Percentiles rank a stretch among this genome's conserved stretches.
Conservation (phyloP, 2,113 vertebrate genomes). For the Spea multiplicata region DNA sequence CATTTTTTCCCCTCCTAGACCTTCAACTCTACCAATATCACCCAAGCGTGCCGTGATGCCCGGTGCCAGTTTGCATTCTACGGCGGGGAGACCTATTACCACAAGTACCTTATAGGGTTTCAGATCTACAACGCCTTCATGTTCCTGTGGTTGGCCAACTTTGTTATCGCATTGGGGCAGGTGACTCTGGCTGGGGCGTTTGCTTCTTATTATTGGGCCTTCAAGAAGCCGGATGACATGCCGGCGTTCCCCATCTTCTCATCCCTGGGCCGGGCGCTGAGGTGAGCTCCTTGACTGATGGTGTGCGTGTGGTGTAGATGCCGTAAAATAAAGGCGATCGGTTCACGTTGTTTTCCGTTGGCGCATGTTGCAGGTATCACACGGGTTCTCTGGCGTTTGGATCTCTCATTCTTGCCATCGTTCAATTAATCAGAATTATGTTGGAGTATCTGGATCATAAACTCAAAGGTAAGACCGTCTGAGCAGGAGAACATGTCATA, state of each 20-base stretch:
- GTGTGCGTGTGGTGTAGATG: neutral
- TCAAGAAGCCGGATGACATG: conserved; percentile 80
- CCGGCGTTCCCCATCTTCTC: conserved; percentile 85
- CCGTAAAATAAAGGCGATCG: neutral
- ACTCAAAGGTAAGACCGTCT: conserved; percentile 75
- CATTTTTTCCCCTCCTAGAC: conserved; percentile 61
- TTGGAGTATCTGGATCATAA: conserved; percentile 92
- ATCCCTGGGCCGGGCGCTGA: conserved; percentile 81
- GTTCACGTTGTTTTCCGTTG: neutral
- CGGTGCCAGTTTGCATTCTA: conserved; percentile 91
- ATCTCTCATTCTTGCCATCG: conserved; percentile 81
- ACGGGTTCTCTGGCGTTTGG: conserved; percentile 90
- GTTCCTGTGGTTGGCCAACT: conserved; percentile 96
- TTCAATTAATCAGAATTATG: conserved; percentile 84
- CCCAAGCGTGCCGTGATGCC: conserved; percentile 66
- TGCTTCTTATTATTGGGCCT: conserved; percentile 95
- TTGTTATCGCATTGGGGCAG: conserved; percentile 87
- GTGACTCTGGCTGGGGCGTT: conserved; percentile 92
- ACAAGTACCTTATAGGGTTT: conserved; percentile 80
- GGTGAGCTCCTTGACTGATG: conserved; percentile 63
- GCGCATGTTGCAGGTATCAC: conserved; percentile 77
- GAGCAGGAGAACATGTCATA: too few relatives aligned
- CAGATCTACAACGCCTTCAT: conserved; percentile 96
- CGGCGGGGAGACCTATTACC: conserved; percentile 84
- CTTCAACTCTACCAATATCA: conserved; percentile 62